Evolutionary conservation across 2,797 vertebrate species (phyloP), one percentile per base, ranked within the genome.

Genomic region (Dryobates pubescens): DNA sequence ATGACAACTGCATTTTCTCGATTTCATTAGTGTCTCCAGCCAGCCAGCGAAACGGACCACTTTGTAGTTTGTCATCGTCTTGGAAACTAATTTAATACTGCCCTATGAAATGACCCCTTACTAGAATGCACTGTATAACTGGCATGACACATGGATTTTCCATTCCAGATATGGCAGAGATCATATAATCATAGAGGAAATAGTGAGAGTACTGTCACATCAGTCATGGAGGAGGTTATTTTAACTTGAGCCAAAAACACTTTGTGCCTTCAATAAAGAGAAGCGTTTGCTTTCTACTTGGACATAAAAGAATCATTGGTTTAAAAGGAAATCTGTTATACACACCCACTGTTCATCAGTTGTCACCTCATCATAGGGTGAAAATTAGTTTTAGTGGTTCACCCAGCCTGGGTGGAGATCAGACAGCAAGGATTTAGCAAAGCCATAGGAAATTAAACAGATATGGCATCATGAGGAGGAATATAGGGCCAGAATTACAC

Each of bases 31-130:
- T 30, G 69, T 86, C 84, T 95, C 78, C 72, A 92, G 51, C 65
- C 63, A 91, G 84, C 69, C 84, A 94, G 88, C 1, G 10, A 93
- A 96, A 94, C 88, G 61, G 79, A 43, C 73, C 84, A 86, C 82
- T 95, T 87, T 75, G 84, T 77, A 92, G 65, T 92, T 87, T 94
- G 90, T 90, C 86, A 89, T 92, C 26, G 1, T 94, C 78, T 85
- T 54, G 86, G 79, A 96, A 95, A 94, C 92, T 94, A 94, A 96
- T 93, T 94, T 94, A 92, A 94, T 81, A 27, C 49, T 93, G 90
- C 82, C 86, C 94, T 81, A 47, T 83, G 81, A 92, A 94, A 90
- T 72, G 86, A 95, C 88, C 94, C 65, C 76, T 78, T 27, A n/a
- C 88, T 96, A 90, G 90, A 87, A 94, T 75, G 65, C 10, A 78